phyloP scores from a whole-genome alignment of 2,113 vertebrate genomes.

The Haplotaxodon microlepis region DNA sequence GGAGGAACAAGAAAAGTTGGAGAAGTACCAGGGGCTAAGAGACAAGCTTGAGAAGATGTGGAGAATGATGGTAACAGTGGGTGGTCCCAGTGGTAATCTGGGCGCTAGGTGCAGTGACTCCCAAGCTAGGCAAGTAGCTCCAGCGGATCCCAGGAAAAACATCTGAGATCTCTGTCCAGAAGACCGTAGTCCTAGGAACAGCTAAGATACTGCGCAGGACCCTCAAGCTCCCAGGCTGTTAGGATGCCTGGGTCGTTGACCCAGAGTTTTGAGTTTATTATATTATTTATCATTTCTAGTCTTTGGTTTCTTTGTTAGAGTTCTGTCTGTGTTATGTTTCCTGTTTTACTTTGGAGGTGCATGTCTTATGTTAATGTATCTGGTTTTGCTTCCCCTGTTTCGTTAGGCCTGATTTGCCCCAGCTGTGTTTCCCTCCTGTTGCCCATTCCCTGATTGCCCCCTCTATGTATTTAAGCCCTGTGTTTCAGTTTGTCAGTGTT shows the following conservation, averaged over 20 bases:
- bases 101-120: neutral
- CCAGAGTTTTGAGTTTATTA: neutral
- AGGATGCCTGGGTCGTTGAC: neutral
- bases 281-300: neutral
- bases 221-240: neutral
- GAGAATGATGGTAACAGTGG: neutral
- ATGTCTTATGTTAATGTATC: neutral
- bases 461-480: neutral
- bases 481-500: rapidly evolving
- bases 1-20: neutral
- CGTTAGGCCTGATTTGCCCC: neutral
- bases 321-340: neutral
- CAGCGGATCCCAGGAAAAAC: neutral
- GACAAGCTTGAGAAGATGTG: neutral
- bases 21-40: neutral
- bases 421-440: neutral
- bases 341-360: neutral
- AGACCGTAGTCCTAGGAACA: neutral
- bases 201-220: neutral
- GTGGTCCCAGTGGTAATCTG: neutral
- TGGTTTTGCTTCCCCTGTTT: neutral
- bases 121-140: neutral
- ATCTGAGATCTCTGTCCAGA: neutral
- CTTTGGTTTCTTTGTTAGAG: neutral
- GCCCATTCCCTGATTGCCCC: neutral